phyloP scores from a whole-genome alignment of 2,797 vertebrate species.

The Pelobates cultripes region DNA sequence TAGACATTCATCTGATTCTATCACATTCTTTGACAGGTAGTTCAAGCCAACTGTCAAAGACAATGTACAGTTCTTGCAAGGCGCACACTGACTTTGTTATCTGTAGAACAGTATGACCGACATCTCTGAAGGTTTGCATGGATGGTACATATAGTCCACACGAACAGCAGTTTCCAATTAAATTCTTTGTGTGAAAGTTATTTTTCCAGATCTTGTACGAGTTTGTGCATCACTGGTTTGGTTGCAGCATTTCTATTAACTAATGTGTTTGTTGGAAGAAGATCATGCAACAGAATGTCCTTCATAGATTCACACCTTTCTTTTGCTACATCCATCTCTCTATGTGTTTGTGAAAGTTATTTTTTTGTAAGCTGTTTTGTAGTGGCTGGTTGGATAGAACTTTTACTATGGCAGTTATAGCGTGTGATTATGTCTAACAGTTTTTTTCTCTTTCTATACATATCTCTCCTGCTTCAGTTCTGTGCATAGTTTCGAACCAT shows the following conservation, averaged over 20 bases:
- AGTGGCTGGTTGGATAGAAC: background rate
- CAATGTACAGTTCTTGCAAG: background rate
- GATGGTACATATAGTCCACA: background rate
- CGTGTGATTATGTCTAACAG: slow-evolving; percentile 2
- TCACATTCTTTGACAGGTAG: slow-evolving; percentile 1
- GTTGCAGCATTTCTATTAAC: background rate
- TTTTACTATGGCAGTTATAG: background rate
- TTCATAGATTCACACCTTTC: background rate
- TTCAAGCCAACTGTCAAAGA: background rate
- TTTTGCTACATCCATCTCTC: background rate
- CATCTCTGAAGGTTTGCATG: background rate
- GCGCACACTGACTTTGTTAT: background rate
- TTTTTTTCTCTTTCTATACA: background rate
- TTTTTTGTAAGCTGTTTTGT: slow-evolving; percentile 1
- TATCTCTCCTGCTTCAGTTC: background rate
- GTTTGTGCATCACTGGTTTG: background rate
- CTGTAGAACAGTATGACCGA: background rate
- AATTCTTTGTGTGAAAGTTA: background rate
- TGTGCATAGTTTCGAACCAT: background rate
- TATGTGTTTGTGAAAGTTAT: background rate
- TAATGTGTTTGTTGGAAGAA: background rate
- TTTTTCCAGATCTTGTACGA: background rate
- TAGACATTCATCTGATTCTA: background rate
- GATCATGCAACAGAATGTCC: background rate
- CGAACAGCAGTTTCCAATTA: background rate